These are phyloP conservation scores for Zingel zingel DNA, from an alignment of 2,113 vertebrate species.

Conservation along the genomic window DNA sequence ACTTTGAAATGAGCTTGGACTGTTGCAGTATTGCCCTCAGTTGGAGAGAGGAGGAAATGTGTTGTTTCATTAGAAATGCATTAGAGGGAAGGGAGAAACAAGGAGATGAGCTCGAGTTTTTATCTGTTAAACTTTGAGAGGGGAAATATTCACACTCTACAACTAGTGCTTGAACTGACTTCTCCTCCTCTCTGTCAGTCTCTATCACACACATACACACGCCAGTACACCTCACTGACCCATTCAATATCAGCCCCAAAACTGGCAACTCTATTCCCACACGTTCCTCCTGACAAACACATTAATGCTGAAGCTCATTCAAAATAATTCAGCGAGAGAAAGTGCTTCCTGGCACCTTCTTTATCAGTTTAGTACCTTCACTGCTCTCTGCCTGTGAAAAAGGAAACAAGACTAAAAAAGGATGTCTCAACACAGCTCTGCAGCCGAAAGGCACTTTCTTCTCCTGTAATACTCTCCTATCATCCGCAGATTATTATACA, in stretches of 20 bases:
- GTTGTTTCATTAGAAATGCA: conserved; percentile 77
- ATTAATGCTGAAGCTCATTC: conserved; percentile 50
- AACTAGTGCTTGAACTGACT: conserved; percentile 37
- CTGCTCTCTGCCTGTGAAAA: conserved; percentile 28
- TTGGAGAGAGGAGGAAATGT: conserved; percentile 54
- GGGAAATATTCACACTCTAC: conserved; percentile 61
- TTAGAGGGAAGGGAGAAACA: conserved; percentile 62
- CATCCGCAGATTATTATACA: conserved; percentile 20
- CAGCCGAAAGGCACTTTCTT: conserved; percentile 23
- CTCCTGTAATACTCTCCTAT: conserved; percentile 4
- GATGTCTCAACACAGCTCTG: conserved; percentile 16
- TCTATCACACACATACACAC: conserved; percentile 17
- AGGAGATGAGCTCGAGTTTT: conserved; percentile 54
- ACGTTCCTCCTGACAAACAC: conserved; percentile 42
- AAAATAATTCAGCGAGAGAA: conserved; percentile 52
- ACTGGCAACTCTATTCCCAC: conserved; percentile 40
- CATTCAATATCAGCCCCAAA: conserved; percentile 66
- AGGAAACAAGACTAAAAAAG: conserved; percentile 9
- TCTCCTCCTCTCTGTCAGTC: conserved; percentile 17
- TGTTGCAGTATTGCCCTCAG: conserved; percentile 49
- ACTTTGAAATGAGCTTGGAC: conserved; percentile 63
- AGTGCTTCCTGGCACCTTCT: conserved; percentile 46
- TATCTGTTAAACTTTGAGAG: conserved; percentile 59
- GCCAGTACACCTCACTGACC: conserved; percentile 51
- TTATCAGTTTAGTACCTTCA: conserved; percentile 62